A percentile compares a stretch with the other conserved stretches of the same genome.
Evolutionary conservation across 2,113 vertebrate genomes (phyloP).

Genomic region (Mus spicilegus): DNA sequence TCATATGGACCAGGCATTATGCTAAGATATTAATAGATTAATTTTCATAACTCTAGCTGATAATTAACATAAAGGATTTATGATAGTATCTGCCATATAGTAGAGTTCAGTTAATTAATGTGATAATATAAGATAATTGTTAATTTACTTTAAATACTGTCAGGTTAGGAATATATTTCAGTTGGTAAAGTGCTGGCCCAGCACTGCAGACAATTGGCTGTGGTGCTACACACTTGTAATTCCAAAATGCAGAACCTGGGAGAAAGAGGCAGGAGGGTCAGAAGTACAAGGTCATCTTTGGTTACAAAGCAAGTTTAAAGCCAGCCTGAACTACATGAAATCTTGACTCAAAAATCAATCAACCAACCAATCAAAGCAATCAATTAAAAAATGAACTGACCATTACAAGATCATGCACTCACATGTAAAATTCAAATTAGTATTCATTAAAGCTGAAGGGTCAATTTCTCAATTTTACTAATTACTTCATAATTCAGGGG

Average conservation of each 20-base stretch:
- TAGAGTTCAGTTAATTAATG: not conserved
- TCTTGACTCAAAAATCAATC: not conserved
- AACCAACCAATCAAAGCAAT: not conserved
- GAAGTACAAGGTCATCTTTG: not conserved
- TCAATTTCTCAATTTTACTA: not conserved
- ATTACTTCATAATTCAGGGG: not conserved
- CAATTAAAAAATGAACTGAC: not conserved
- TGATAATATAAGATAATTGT: not conserved
- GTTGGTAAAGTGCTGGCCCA: not conserved
- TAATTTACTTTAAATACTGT: not conserved
- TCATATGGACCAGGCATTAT: not conserved
- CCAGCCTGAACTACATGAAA: not conserved
- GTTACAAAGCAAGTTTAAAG: not conserved
- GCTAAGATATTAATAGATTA: constrained; percentile 32
- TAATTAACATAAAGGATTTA: constrained; percentile 38
- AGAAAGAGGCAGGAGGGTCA: no score
- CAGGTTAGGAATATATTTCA: not conserved
- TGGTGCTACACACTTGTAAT: not conserved
- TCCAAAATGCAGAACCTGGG: not conserved
- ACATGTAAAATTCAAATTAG: not conserved
- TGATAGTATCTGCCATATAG: not conserved
- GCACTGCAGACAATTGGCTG: not conserved
- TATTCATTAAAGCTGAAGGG: constrained; percentile 23
- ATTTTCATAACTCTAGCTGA: not conserved
- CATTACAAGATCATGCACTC: not conserved